Evolutionary conservation across 2,113 vertebrate species (phyloP), one percentile per base, ranked within the genome.

Genomic region (Pituophis catenifer): DNA sequence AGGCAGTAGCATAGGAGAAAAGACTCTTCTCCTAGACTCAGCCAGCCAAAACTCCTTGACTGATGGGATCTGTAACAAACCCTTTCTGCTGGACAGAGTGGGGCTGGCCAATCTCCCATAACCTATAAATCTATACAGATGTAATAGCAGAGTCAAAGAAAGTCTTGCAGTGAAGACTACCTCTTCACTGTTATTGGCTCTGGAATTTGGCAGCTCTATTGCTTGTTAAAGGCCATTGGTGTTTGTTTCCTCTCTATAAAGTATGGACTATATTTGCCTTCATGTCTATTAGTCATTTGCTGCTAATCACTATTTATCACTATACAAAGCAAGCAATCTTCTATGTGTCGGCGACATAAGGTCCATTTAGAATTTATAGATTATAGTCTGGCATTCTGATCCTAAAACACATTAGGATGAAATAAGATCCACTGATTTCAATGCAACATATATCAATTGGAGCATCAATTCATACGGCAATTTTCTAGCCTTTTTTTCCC

Each of bases 271-370:
- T 1, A 3, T 54, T 58, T 44, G 23, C 88, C 17, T 92, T 29
- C 23, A 88, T 19, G 23, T 19, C 50, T 88, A 57, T 90, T 1
- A 88, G 58, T 65, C 19, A 65, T 91, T 93, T 87, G 9, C 44
- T 5, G 0, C 24, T 81, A 33, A 88, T 33, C 55, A 33, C 17
- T 90, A 52, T 93, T 94, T 93, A 75, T 91, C 50, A 38, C 12
- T 93, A 33, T 53, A 95, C 81, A 52, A 92, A 95, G n/a, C 26
- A 92, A 93, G 85, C 88, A 95, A 10, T 3, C 54, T 95, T 58
- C 48, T 93, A 89, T 24, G 5, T 94, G 89, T 89, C 26, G 11
- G 5, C 55, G 26, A 9, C 19, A 93, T 91, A 88, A 0, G 0
- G 29, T 29, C 89, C 11, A 90, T 90, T 90, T 62, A 44, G 38